Evolutionary conservation across 2,888 invertebrate species (phyloP).

Genomic region (Callyntrura sp.): DNA sequence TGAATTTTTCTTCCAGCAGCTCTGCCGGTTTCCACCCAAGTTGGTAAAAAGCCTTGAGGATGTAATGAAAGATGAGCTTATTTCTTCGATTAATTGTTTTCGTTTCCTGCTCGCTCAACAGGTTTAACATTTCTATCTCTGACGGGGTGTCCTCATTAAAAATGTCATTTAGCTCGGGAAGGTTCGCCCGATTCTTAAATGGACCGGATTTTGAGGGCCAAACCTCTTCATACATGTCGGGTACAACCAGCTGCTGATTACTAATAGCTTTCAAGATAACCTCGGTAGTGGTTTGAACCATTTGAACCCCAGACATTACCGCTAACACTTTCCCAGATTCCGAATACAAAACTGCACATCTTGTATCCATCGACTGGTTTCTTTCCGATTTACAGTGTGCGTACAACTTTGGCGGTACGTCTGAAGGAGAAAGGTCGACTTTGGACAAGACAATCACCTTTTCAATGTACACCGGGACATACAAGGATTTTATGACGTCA

Average conservation of each 20-base stretch:
- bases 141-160: conserved; percentile 68
- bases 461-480: conserved; percentile 72
- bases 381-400: conserved; percentile 74
- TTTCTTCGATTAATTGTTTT: conserved; percentile 25
- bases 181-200: conserved; percentile 37
- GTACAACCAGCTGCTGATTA: conserved; percentile 14
- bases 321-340: conserved; percentile 65
- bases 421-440: background rate
- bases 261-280: conserved; percentile 63
- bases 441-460: conserved; percentile 71
- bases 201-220: conserved; percentile 65
- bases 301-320: conserved; percentile 75
- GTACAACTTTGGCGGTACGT: conserved; percentile 53
- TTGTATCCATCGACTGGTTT: conserved; percentile 30
- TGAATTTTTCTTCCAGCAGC: too few species aligned
- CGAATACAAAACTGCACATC: conserved; percentile 49
- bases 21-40: conserved; percentile 69
- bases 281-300: conserved; percentile 67
- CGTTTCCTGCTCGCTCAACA: background rate
- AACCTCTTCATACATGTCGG: conserved; percentile 70
- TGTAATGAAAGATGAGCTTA: conserved; percentile 48
- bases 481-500: conserved; percentile 44
- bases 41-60: conserved; percentile 66
- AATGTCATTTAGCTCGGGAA: conserved; percentile 15
- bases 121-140: conserved; percentile 46